Base-by-base conservation (phyloP, 2,888 invertebrate species). In the Drosophila macrospina region DNA sequence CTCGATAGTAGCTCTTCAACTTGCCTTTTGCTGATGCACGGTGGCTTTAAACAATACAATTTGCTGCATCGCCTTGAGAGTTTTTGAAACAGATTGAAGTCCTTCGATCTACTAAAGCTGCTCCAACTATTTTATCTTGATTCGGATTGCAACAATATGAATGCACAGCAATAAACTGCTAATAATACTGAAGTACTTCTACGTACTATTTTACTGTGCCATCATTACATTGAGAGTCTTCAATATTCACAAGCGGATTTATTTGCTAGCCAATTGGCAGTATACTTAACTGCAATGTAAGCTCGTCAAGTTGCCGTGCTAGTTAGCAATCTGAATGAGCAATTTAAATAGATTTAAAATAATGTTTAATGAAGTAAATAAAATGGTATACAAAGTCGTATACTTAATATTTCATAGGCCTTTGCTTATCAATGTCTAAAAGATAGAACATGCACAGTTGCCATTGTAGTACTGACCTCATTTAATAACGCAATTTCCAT, bases 401-500 rank as follows among this genome's bases (percentile, higher is more conserved):
- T 30, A 52, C 20, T n/a, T 16, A 20, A 52, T 52, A 52, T 20
- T 30, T 64, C 24, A 11, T 10, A 42, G 24, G 10, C n/a, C 5
- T 8, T 10, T 41, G 41, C 10, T 42, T 34, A 51, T 51, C 37
- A 50, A 37, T 26, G 24, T 26, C 11, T 3, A 15, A 34, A 2
- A 11, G 30, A 15, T 11, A 13, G 20, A 36, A 30, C 30, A 20
- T 42, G 26, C 36, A 16, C 13, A 7, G 6, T 32, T 8, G 7
- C 28, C 3, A 41, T 24, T 45, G 10, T 32, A 15, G 32, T 39
- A 16, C 39, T 54, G 55, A 52, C 60, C 74, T 39, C 13, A 57
- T 65, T 66, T 41, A 42, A 30, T 45, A 20, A 20, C 20, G 20
- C 56, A 45, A 56, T 34, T 63, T 63, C n/a, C 36, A 45, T 42